A percentile compares a stretch with the other conserved stretches of the same genome.
Conservation (phyloP, 2,888 invertebrate species). For the Pollenia angustigena region DNA sequence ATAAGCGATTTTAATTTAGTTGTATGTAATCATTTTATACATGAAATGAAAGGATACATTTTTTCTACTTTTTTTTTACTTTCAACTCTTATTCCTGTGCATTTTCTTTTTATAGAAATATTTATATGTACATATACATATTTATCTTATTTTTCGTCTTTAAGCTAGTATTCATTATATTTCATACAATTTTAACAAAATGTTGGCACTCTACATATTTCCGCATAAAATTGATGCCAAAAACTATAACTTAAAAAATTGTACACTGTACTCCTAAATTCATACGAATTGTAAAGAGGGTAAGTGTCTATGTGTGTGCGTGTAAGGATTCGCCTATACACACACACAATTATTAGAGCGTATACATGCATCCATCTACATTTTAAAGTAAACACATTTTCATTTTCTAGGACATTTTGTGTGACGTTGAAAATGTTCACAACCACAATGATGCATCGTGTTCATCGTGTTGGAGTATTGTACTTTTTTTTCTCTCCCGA, state of each 20-base stretch:
- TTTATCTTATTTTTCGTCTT: conserved; percentile 11
- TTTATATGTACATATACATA: no score
- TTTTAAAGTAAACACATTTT: conserved; percentile 40
- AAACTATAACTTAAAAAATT: conserved; percentile 39
- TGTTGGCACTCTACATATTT: conserved; percentile 64
- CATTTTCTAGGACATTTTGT: conserved; percentile 29
- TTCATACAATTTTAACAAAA: conserved; percentile 36
- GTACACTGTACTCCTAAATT: conserved; percentile 1
- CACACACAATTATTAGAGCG: conserved; percentile 21
- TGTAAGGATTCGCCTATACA: not conserved
- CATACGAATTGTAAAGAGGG: conserved; percentile 8
- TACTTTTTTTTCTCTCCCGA: not conserved
- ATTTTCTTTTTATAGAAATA: not conserved
- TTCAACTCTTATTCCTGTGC: conserved; percentile 11
- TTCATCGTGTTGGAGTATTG: conserved; percentile 35
- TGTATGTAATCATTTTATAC: conserved; percentile 28
- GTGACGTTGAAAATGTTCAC: conserved; percentile 34
- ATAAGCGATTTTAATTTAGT: conserved; percentile 47
- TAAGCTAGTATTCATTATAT: conserved; percentile 54
- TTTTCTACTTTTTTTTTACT: conserved; percentile 21
- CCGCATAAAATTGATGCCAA: conserved; percentile 70
- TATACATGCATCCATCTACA: conserved; percentile 7
- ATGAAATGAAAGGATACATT: conserved; percentile 54
- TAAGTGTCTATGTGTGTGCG: not conserved
- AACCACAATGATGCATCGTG: conserved; percentile 56